phyloP scores from a whole-genome alignment of 2,113 vertebrate species.

The Danionella cerebrum region DNA sequence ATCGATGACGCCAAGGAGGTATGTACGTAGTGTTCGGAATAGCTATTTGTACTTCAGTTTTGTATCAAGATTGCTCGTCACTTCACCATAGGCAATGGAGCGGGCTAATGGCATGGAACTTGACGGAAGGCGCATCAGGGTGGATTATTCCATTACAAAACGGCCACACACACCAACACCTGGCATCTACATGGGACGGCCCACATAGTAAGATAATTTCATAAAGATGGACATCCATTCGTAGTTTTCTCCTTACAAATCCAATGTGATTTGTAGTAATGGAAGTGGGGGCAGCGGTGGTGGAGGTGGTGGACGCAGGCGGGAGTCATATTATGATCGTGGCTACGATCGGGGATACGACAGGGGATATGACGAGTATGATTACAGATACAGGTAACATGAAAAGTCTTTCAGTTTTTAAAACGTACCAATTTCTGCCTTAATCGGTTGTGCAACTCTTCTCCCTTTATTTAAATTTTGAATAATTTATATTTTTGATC shows the following conservation, averaged over 20 bases:
- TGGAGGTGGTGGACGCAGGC: conserved; percentile 66
- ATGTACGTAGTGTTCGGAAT: conserved; percentile 38
- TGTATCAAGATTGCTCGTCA: background rate
- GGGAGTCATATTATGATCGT: conserved; percentile 77
- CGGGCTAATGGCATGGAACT: conserved; percentile 89
- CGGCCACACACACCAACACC: conserved; percentile 86
- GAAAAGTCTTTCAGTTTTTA: background rate
- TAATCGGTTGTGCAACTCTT: too few relatives aligned
- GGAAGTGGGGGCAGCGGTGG: conserved; percentile 42
- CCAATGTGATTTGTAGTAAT: conserved; percentile 21
- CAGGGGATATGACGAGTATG: conserved; percentile 80
- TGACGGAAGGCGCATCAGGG: conserved; percentile 82
- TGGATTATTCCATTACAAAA: conserved; percentile 93
- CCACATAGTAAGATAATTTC: conserved; percentile 91
- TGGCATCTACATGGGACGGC: conserved; percentile 90
- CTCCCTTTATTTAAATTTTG: too few relatives aligned
- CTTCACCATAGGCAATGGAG: conserved; percentile 77
- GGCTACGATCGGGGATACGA: conserved; percentile 75
- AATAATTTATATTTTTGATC: too few relatives aligned
- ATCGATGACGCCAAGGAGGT: conserved; percentile 93
- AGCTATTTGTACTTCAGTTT: background rate
- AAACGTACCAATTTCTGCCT: background rate
- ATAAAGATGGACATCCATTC: too few relatives aligned
- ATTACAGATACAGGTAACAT: conserved; percentile 80
- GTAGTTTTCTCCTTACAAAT: background rate